These are phyloP conservation scores for Spongilla lacustris DNA, from an alignment of 37 sponge, comb jelly and placozoan genomes.

Conservation along the genomic window DNA sequence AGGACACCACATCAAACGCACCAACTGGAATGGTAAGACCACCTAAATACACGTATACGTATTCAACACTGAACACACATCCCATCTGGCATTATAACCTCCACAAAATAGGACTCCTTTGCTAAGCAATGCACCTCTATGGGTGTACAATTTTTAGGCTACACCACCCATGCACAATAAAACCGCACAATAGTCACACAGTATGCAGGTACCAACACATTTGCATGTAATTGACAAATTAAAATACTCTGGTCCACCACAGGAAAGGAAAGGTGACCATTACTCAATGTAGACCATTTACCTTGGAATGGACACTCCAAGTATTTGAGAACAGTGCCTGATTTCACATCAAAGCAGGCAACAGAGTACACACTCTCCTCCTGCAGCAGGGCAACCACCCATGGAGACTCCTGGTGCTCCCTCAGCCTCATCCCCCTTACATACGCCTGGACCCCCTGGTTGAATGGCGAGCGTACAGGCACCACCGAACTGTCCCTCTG, in stretches of 20 bases:
- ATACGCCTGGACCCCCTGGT: not conserved
- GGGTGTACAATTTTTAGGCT: too few relatives aligned
- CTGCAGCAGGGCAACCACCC: not conserved
- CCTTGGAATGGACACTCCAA: not conserved
- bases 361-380: not conserved
- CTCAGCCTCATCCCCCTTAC: not conserved
- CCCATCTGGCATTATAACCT: too few relatives aligned
- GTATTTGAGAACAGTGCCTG: not conserved
- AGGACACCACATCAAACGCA: conserved; percentile 11
- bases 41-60: too few relatives aligned
- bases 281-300: not conserved
- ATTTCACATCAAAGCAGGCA: not conserved
- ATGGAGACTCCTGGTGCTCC: not conserved
- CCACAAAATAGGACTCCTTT: too few relatives aligned
- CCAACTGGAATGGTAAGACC: conserved; percentile 20
- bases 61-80: too few relatives aligned
- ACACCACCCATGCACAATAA: too few relatives aligned
- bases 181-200: too few relatives aligned
- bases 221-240: too few relatives aligned
- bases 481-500: not conserved
- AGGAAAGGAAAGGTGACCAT: too few relatives aligned
- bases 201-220: too few relatives aligned
- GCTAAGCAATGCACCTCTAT: too few relatives aligned
- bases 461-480: not conserved
- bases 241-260: too few relatives aligned